Percentiles rank a stretch among this genome's conserved stretches.
These are phyloP conservation scores for Hydrocynus forskahlii DNA, from an alignment of 2,797 vertebrate genomes.

Conservation along the genomic window DNA sequence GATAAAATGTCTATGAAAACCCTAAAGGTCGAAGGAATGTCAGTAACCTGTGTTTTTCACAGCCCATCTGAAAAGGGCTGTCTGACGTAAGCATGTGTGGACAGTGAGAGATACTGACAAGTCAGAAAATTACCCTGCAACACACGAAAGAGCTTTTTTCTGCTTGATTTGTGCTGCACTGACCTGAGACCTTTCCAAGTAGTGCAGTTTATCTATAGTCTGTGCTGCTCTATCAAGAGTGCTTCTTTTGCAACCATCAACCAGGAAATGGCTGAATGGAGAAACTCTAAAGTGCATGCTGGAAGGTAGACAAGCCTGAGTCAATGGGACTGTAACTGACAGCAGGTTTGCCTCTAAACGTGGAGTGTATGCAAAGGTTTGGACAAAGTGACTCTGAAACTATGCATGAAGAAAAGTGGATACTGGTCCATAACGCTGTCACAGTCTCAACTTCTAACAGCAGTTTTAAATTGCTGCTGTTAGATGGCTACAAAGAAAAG, in stretches of 20 bases:
- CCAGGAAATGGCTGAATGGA: neutral
- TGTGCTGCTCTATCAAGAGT: neutral
- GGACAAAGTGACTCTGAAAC: neutral
- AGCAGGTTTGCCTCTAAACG: neutral
- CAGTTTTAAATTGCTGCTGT: too few species aligned
- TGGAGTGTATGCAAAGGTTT: too few species aligned
- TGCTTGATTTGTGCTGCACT: neutral
- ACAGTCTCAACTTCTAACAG: too few species aligned
- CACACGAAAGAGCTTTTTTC: neutral
- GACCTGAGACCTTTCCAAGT: neutral
- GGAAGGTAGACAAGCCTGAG: neutral
- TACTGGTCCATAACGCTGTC: too few species aligned
- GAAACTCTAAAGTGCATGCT: neutral
- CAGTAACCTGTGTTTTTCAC: neutral
- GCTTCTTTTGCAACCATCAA: neutral
- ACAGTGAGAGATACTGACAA: neutral
- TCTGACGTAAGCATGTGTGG: neutral
- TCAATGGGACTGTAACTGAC: neutral
- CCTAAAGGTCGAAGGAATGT: neutral
- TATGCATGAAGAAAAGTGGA: neutral
- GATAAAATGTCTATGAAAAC: slow-evolving; percentile 3
- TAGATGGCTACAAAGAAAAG: too few species aligned
- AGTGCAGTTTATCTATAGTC: neutral
- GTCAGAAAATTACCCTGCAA: neutral
- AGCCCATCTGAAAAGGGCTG: neutral